Base-by-base conservation (phyloP, 1,140 invertebrate species). In the Heliconius eleuchia region DNA sequence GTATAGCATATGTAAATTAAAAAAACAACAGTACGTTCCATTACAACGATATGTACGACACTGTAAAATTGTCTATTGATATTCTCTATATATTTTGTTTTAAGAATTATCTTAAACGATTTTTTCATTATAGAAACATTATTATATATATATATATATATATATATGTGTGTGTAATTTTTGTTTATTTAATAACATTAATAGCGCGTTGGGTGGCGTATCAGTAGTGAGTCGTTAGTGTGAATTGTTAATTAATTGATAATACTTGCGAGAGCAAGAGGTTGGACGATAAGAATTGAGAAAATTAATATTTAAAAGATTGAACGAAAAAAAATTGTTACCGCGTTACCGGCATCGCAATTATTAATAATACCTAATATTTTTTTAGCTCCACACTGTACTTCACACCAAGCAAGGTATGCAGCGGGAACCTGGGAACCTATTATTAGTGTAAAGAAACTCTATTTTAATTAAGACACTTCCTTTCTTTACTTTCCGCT, bases 181-280 rank as follows among this genome's bases (percentile, higher is more conserved):
- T 71, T 77, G 46, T 27, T 37, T 71, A 42, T n/a, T 72, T 39
- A 72, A 39, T 72, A 72, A 7, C 13, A 16, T n/a, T 42, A 74
- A 52, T 52, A 6, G 37, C 71, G 3, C 11, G 71, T 52, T 71
- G 60, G 34, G 66, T 52, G 60, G 39, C 66, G 23, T 77, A 60
- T 70, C 75, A 50, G 39, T 76, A 34, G 19, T 50, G 50, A 30
- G 46, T 74, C 73, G 16, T 74, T 70, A 50, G 80, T 82, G 73
- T 83, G 81, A 73, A 83, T 80, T 81, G 76, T 87, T 89, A 88
- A 89, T 89, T 89, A 82, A 87, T 83, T 88, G 84, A 89, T 89
- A 89, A 88, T 72, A 76, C 74, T 84, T 86, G 83, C 80, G 71
- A 82, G 81, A 77, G 81, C 81, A 82, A 89, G 84, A 86, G 87